Percentiles rank a stretch among this genome's conserved stretches.
phyloP scores from a whole-genome alignment of 2,888 invertebrate genomes.

The Rotaria magnacalcarata region DNA sequence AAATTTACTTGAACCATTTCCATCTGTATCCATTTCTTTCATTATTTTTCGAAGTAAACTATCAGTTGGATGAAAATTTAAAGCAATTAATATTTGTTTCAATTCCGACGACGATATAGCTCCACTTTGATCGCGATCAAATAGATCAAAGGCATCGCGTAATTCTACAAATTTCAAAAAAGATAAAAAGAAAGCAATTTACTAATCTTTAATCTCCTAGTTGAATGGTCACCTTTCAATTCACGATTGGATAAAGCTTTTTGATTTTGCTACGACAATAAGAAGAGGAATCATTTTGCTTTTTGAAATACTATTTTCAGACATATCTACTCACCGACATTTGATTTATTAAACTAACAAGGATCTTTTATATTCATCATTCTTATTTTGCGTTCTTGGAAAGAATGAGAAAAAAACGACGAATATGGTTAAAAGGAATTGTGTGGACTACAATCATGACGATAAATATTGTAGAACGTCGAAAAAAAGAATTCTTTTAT shows the following conservation, averaged over 20 bases:
- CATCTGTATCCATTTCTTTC: constrained; percentile 31
- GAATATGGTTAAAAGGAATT: no score
- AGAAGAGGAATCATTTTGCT: no score
- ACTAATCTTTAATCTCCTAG: no score
- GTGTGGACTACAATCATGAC: no score
- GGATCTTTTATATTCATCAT: no score
- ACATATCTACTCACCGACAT: not conserved
- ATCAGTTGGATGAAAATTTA: constrained; percentile 4
- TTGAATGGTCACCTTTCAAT: not conserved
- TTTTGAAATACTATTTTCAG: not conserved
- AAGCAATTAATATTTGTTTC: constrained; percentile 23
- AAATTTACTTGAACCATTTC: not conserved
- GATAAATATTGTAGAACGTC: no score
- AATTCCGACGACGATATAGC: not conserved
- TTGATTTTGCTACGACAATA: not conserved
- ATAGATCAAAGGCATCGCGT: not conserved
- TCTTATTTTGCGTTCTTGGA: no score
- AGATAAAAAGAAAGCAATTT: no score
- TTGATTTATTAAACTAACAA: not conserved
- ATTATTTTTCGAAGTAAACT: not conserved
- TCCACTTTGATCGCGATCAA: constrained; percentile 16
- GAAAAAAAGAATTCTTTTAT: no score
- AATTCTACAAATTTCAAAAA: not conserved
- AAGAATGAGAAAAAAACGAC: no score
- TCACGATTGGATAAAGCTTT: not conserved